These are phyloP conservation scores for Takifugu bimaculatus DNA, from an alignment of 2,113 vertebrate genomes.

Conservation along the genomic window DNA sequence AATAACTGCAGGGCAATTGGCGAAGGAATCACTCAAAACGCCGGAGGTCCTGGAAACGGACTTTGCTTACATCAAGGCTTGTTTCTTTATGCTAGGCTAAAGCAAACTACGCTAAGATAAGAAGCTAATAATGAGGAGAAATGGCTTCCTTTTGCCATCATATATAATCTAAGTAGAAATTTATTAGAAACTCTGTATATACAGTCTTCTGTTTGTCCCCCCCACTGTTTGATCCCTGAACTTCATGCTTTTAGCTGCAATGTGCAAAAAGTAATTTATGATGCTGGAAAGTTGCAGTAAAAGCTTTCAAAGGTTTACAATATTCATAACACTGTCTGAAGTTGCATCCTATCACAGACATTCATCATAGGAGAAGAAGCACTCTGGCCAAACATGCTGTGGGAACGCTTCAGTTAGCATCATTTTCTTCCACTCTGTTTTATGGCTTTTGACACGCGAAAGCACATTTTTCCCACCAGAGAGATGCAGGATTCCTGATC, in stretches of 20 bases:
- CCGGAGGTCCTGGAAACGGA: neutral
- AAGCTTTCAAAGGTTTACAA: slow-evolving; percentile 6
- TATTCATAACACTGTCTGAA: slow-evolving; percentile 3
- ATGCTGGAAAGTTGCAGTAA: no score
- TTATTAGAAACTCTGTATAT: no score
- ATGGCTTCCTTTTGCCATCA: no score
- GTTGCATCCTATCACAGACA: neutral
- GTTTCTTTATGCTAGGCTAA: neutral
- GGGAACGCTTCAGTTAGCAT: slow-evolving; percentile 2
- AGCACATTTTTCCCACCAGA: neutral
- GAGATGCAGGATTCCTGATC: neutral
- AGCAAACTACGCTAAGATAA: neutral
- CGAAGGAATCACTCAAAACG: neutral
- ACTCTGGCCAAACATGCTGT: neutral
- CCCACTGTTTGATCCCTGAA: neutral
- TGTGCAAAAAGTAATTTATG: no score
- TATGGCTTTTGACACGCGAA: neutral
- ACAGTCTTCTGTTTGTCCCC: no score
- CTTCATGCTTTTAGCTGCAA: neutral
- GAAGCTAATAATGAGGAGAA: neutral
- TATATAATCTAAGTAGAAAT: no score
- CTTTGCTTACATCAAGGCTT: neutral
- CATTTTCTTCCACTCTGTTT: neutral
- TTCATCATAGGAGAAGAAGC: neutral
- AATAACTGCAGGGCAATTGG: neutral